Conservation (phyloP, 2,797 vertebrate species). For the Helicolenus hilgendorfi region DNA sequence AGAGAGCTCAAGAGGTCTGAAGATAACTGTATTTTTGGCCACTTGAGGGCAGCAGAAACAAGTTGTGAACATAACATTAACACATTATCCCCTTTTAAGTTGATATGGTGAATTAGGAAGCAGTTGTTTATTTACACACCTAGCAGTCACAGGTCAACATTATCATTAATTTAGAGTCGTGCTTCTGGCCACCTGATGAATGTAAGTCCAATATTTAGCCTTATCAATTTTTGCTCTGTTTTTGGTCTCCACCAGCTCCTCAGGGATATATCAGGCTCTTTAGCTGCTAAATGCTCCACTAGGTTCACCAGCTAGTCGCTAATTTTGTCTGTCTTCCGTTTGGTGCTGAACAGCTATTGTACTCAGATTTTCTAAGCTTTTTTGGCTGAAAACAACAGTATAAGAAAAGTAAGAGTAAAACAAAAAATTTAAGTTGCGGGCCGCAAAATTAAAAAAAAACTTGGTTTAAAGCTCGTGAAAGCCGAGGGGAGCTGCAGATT, state of each 20-base stretch:
- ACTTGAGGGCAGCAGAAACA: background rate
- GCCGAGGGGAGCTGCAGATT: background rate
- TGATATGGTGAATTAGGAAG: background rate
- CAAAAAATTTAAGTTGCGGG: background rate
- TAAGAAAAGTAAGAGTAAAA: background rate
- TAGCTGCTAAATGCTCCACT: background rate
- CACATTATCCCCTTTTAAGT: background rate
- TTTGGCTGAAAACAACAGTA: background rate
- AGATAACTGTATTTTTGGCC: background rate
- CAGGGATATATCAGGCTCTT: background rate
- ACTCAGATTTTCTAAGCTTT: background rate
- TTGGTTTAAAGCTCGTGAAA: background rate
- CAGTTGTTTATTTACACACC: background rate
- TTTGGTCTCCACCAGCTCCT: background rate
- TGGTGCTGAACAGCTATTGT: background rate
- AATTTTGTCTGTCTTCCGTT: background rate
- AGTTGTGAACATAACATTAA: background rate
- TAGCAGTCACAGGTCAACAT: background rate
- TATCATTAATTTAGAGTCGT: too few species aligned
- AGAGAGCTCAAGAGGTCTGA: background rate
- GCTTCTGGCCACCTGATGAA: too few species aligned
- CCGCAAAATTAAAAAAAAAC: background rate
- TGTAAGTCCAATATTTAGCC: too few species aligned
- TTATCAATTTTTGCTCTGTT: background rate
- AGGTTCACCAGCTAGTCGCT: background rate